A percentile compares a stretch with the other conserved stretches of the same genome.
phyloP scores from a whole-genome alignment of 2,113 vertebrate species.

The mouse (Mus musculus) region GRCm39 chr2:144138501-144139000 shows the following conservation, averaged over 20 bases:
- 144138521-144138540: background rate
- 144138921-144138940: slow-evolving; percentile 15
- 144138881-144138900: slow-evolving; percentile 34
- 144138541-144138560: background rate
- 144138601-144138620: accelerated
- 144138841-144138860: slow-evolving; percentile 24
- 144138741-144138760: background rate
- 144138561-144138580: background rate
- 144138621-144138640: background rate
- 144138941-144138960: slow-evolving; percentile 44
- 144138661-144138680: background rate
- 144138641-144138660: background rate
- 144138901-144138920: background rate
- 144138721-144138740: background rate
- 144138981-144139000: background rate
- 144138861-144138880: background rate
- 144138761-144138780: slow-evolving; percentile 41
- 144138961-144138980: slow-evolving; percentile 11
- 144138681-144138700: background rate
- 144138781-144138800: background rate
- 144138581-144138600: background rate
- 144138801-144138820: background rate
- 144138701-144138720: background rate
- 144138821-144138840: background rate
- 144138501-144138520: background rate